Evolutionary conservation across 2,888 invertebrate genomes (phyloP), one percentile per base, ranked within the genome.

Genomic region (Temnothorax ravouxi): DNA sequence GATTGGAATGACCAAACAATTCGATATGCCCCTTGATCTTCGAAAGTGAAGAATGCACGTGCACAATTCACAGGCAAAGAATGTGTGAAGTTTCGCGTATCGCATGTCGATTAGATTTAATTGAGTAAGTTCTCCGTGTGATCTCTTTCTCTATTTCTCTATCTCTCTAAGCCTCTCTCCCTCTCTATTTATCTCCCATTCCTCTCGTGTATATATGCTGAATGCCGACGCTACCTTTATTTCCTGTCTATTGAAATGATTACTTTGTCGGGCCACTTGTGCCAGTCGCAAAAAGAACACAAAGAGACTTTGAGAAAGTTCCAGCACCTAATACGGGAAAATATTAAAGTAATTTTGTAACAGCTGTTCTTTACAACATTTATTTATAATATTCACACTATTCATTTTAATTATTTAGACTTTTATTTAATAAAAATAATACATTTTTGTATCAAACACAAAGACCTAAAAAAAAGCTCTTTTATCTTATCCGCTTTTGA

Each of bases 1-100:
- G 87, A 84, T 86, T 61, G 38, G 86, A 87, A 84, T 86, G 61
- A 66, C 69, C 52, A 59, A 81, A 13, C 34, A 21, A 38, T 62
- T 18, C 80, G 56, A 38, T 38, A 62, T 61, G 13, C 47, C 13
- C 52, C 82, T 52, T 56, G 69, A 79, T 69, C 71, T 71, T 34
- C n/a, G 38, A 59, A 38, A 8, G 11, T 52, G 25, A 64, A 61
- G 71, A 80, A 80, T 77, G 56, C 66, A 56, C 54, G n/a, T 41
- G 9, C 13, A 67, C 52, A 54, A 67, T 67, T 77, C 29, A 44
- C 41, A 15, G 21, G 66, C 44, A 34, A 77, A 54, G 54, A 66
- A 66, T 47, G 69, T 21, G 18, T 44, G 1, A 59, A 69, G 21
- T 71, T 59, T 59, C 47, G 41, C 25, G 38, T 38, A 61, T 71